Base-by-base conservation (phyloP, 2,888 invertebrate genomes). In the Parnassius apollo region DNA sequence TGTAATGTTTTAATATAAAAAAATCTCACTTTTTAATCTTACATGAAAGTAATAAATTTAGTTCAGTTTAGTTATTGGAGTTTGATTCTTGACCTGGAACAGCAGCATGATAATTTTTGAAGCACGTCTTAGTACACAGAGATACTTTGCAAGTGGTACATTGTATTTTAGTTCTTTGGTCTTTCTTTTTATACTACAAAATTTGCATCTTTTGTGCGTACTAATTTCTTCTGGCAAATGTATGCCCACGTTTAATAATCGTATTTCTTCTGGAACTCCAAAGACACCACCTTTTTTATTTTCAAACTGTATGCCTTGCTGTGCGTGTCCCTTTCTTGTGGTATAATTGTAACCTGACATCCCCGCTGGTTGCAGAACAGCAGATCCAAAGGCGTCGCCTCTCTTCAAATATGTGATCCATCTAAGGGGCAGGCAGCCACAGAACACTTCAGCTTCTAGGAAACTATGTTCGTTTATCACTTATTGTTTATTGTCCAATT, bases 241-340 rank as follows among this genome's bases (percentile, higher is more conserved):
- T 62, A 74, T 71, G 58, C 75, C 74, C n/a, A 73, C 71, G 69
- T 75, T 75, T n/a, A 70, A 54, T 42, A 78, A 62, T 35, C 74
- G 73, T 50, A 77, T 68, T 53, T 74, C 75, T 13, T 76, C 73
- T n/a, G 74, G 74, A 25, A 78, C 74, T 42, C 76, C 73, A 62
- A 74, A 75, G 44, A 55, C 61, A 49, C 69, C 68, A 42, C 73
- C 71, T 67, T 72, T 71, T 59, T 73, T 71, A 56, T 68, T 68
- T 69, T 69, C 69, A 61, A 60, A 64, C 57, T 65, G 64, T 49
- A 13, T 65, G 59, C 63, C 35, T 50, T 59, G 59, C 50, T 46
- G 53, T 62, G 61, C 46, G 49, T 57, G 48, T 35, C 35, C 12
- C 49, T 53, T 62, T n/a, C n/a, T n/a, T n/a, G n/a, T n/a, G n/a